phyloP scores from a whole-genome alignment of 2,113 vertebrate species.

The Nematolebias whitei region DNA sequence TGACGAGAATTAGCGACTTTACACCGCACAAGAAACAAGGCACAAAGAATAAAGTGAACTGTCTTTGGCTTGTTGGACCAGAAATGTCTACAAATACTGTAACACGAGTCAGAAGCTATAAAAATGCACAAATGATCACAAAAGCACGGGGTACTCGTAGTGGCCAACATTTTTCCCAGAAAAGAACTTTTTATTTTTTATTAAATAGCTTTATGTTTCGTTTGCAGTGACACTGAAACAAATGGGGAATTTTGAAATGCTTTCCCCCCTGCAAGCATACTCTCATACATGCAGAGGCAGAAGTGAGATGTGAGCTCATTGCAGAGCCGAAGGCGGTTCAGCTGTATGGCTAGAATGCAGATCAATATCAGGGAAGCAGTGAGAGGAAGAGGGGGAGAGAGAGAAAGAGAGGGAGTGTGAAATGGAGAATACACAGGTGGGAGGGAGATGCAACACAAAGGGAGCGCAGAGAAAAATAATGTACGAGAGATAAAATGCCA shows the following conservation, averaged over 20 bases:
- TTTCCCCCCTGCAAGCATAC: constrained; percentile 28
- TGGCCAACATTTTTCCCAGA: constrained; percentile 1
- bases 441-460: constrained; percentile 60
- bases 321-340: constrained; percentile 66
- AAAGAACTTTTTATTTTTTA: no score
- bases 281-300: constrained; percentile 22
- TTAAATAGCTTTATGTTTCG: constrained; percentile 2
- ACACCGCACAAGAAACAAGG: constrained; percentile 3
- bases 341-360: constrained; percentile 71
- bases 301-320: constrained; percentile 60
- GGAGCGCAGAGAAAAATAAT: constrained; percentile 55
- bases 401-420: constrained; percentile 2
- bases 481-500: constrained; percentile 62
- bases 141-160: not conserved
- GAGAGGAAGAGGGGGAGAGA: constrained; percentile 24
- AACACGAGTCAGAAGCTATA: constrained; percentile 7
- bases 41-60: constrained; percentile 1
- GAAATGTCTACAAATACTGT: constrained; percentile 13
- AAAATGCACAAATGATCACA: not conserved
- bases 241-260: constrained; percentile 11
- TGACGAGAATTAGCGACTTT: not conserved
- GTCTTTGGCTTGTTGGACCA: constrained; percentile 6
- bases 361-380: constrained; percentile 70
- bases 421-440: constrained; percentile 45
- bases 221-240: constrained; percentile 14